Evolutionary conservation across 2,888 invertebrate species (phyloP).

Genomic region (Ochropacha duplaris): DNA sequence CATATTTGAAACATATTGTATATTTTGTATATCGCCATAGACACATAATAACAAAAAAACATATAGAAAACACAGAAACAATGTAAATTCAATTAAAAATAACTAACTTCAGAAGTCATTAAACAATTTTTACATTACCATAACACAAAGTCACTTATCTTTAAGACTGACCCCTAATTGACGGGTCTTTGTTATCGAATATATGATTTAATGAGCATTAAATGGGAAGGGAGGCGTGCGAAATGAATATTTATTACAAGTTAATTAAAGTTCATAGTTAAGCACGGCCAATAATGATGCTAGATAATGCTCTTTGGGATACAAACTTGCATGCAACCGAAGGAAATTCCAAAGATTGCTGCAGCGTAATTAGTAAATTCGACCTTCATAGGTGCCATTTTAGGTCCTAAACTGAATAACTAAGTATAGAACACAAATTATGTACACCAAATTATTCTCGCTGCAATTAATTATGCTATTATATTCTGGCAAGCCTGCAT

Average conservation of each 20-base stretch:
- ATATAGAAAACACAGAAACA: background rate
- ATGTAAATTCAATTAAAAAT: constrained; percentile 7
- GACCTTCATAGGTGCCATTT: no score
- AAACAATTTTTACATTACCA: constrained; percentile 23
- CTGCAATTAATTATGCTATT: no score
- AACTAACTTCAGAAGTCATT: constrained; percentile 11
- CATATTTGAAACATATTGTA: no score
- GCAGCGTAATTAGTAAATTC: background rate
- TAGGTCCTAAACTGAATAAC: no score
- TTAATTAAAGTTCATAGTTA: constrained; percentile 53
- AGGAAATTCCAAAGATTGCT: constrained; percentile 5
- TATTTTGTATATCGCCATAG: no score
- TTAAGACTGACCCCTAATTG: constrained; percentile 30
- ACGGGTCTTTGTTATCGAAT: constrained; percentile 46
- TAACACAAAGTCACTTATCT: constrained; percentile 38
- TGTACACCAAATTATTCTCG: no score
- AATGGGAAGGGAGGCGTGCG: constrained; percentile 25
- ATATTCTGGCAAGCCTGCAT: no score
- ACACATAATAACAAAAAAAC: background rate
- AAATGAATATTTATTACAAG: constrained; percentile 59
- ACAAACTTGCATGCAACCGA: background rate
- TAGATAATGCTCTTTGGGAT: constrained; percentile 13
- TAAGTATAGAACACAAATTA: no score
- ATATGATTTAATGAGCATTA: constrained; percentile 50
- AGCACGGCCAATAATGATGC: constrained; percentile 18